Conservation (phyloP, 2,797 vertebrate species). For the Gymnodraco acuticeps region DNA sequence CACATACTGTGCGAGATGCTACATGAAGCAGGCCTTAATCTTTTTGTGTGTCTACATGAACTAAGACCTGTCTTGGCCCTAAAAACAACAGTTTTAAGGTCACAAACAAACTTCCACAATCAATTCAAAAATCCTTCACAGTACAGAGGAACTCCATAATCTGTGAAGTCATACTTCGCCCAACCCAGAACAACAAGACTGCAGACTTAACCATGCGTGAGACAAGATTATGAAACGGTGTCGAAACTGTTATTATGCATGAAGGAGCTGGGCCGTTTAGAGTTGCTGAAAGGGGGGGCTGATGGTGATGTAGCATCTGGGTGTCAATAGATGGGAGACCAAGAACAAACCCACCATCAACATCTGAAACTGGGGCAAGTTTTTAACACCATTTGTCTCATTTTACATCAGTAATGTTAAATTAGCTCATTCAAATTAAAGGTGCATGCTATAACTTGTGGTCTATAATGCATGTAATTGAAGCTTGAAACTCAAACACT, state of each 20-base stretch:
- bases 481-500: not conserved
- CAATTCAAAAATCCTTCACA: not conserved
- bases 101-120: not conserved
- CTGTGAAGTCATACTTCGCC: not conserved
- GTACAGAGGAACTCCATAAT: not conserved
- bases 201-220: conserved; percentile 34
- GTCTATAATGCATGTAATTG: not conserved
- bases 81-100: not conserved
- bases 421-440: not conserved
- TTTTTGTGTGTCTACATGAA: not conserved
- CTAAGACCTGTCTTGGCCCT: not conserved
- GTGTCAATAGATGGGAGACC: not conserved
- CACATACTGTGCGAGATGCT: not conserved
- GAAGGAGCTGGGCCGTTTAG: not conserved
- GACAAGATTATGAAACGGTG: conserved; percentile 40
- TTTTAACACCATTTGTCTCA: not conserved
- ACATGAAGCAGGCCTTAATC: not conserved
- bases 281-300: conserved; percentile 9
- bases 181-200: conserved; percentile 8
- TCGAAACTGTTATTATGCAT: conserved; percentile 11
- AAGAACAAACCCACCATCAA: not conserved
- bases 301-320: not conserved
- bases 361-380: not conserved
- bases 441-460: not conserved
- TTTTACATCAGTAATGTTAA: not conserved